These are phyloP conservation scores for Drosophila biarmipes DNA, from an alignment of 1,140 invertebrate genomes.

Conservation along the genomic window DNA sequence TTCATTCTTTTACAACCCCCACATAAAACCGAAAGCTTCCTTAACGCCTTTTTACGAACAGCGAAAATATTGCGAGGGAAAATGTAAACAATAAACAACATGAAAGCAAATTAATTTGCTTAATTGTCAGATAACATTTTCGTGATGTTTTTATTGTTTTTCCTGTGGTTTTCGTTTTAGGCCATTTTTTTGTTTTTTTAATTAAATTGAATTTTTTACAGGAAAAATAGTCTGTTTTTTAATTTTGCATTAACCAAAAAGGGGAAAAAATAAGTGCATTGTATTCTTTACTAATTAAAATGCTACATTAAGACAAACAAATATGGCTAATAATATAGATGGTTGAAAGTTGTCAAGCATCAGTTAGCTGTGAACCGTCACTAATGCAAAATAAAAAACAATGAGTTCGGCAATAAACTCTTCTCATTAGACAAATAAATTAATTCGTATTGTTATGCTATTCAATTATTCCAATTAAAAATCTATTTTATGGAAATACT, in stretches of 20 bases:
- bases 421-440: background rate
- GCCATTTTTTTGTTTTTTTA: constrained; percentile 9
- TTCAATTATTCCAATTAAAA: constrained; percentile 11
- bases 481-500: background rate
- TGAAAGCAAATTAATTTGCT: constrained; percentile 48
- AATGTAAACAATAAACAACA: constrained; percentile 28
- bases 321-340: no score
- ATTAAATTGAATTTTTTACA: constrained; percentile 19
- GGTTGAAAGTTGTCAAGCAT: no score
- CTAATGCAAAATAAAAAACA: background rate
- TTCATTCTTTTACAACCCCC: constrained; percentile 19
- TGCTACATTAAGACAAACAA: background rate
- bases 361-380: no score
- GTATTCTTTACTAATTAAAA: background rate
- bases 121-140: constrained; percentile 43
- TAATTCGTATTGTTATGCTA: no score
- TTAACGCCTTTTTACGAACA: constrained; percentile 47
- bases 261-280: background rate
- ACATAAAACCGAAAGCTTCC: constrained; percentile 41
- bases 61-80: constrained; percentile 14
- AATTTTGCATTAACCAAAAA: background rate
- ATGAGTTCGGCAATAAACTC: background rate
- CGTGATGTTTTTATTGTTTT: constrained; percentile 26
- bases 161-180: background rate
- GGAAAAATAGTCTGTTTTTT: no score